phyloP scores from a whole-genome alignment of 2,888 invertebrate species.

The Tenthredo mesomela region DNA sequence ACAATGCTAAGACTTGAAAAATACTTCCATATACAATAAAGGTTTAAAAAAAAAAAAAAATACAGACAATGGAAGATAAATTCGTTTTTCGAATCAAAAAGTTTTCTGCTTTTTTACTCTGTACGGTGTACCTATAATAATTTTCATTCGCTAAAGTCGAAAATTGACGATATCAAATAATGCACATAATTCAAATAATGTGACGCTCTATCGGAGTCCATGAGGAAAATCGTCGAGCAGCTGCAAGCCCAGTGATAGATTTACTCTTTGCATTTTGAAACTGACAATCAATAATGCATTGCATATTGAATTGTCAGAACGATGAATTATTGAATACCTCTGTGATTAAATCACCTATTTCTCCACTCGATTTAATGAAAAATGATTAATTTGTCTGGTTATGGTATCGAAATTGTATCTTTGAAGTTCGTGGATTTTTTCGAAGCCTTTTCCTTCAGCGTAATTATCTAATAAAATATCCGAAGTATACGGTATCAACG shows the following conservation, averaged over 20 bases:
- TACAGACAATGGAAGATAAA: not conserved
- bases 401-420: not conserved
- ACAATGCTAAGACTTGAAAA: conserved; percentile 10
- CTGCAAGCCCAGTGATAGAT: not conserved
- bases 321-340: not conserved
- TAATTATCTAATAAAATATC: conserved; percentile 17
- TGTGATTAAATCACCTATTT: not conserved
- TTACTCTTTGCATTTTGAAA: conserved; percentile 19
- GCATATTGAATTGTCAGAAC: not conserved
- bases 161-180: not conserved
- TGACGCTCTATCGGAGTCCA: not conserved
- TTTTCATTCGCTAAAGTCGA: not conserved
- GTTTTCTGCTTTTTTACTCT: not conserved
- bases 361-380: not conserved
- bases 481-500: not conserved
- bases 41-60: not conserved
- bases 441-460: not conserved
- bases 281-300: not conserved
- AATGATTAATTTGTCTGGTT: not conserved
- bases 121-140: not conserved
- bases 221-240: not conserved
- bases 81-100: not conserved
- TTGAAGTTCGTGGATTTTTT: not conserved
- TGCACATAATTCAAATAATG: not conserved
- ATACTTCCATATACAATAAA: not conserved